Evolutionary conservation across 2,113 vertebrate species (phyloP).

Genomic region (Chaetura pelagica): DNA sequence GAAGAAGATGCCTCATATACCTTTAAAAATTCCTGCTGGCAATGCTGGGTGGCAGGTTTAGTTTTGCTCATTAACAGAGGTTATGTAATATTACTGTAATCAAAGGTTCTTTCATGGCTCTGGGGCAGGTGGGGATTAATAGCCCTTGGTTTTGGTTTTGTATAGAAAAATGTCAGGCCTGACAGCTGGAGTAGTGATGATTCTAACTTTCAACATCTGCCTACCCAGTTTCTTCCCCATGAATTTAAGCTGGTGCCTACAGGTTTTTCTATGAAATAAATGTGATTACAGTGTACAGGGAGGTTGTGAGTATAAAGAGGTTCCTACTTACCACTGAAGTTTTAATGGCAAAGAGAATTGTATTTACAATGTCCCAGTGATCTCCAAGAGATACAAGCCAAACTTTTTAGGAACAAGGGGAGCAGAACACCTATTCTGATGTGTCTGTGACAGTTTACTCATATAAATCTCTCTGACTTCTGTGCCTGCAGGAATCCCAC

Average conservation of each 20-base stretch:
- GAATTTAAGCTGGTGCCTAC: not conserved
- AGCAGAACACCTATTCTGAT: not conserved
- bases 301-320: not conserved
- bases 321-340: not conserved
- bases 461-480: not conserved
- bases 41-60: not conserved
- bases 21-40: slow-evolving; percentile 4
- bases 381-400: not conserved
- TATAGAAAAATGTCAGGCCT: not conserved
- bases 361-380: not conserved
- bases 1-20: not conserved
- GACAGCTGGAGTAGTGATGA: not conserved
- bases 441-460: not conserved
- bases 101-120: not conserved
- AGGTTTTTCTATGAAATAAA: not conserved
- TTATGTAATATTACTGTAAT: not conserved
- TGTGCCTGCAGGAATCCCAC: not conserved
- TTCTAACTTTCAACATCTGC: not conserved
- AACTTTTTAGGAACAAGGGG: not conserved
- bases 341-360: not conserved
- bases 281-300: not conserved
- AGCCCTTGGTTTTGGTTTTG: not conserved
- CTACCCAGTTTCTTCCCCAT: not conserved
- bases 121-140: not conserved
- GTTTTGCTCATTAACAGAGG: not conserved